Evolutionary conservation across 2,113 vertebrate species (phyloP), one percentile per base, ranked within the genome.

Genomic region (Macquaria australasica): DNA sequence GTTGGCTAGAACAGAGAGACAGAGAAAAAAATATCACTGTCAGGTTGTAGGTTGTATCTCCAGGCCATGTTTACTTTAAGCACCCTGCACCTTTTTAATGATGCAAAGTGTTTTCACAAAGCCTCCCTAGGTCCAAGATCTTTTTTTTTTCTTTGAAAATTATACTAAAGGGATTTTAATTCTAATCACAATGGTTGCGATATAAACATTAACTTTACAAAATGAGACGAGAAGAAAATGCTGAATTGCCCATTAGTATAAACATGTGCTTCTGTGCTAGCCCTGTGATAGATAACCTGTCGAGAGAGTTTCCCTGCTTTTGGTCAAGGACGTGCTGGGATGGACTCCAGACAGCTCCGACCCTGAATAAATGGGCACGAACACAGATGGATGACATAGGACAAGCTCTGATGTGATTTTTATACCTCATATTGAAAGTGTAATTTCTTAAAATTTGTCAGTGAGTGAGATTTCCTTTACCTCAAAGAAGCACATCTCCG

Each of bases 1-100:
- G 12, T 55, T 67, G 16, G 87, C 93, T 94, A 23, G 6, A 67
- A 31, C 34, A 76, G 45, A 55, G 12, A 58, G 8, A 76, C 3
- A 81, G 1, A 63, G 1, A 18, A 5, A 41, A 58, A 74, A 41
- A 6, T 3, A 50, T 14, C 6, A 55, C 18, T 11, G 16, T 67
- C 50, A 74, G 28, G n/a, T 37, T 1, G 15, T 7, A 9, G 15
- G 25, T 23, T 43, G 2, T 12, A 18, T 31, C 1, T 78, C 0
- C 21, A 69, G 1, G 60, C 1, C 3, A 25, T 64, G 14, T n/a
- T 21, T 31, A 15, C 25, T 48, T 4, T 1, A 2, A 25, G 25
- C 39, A 55, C 5, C 5, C 43, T 41, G 25, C 16, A 48, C 1
- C 25, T 60, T 48, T 67, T 68, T 23, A 37, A 41, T 53, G 34